Evolutionary conservation across 1,140 invertebrate genomes (phyloP).

Genomic region (Drosophila arizonae): DNA sequence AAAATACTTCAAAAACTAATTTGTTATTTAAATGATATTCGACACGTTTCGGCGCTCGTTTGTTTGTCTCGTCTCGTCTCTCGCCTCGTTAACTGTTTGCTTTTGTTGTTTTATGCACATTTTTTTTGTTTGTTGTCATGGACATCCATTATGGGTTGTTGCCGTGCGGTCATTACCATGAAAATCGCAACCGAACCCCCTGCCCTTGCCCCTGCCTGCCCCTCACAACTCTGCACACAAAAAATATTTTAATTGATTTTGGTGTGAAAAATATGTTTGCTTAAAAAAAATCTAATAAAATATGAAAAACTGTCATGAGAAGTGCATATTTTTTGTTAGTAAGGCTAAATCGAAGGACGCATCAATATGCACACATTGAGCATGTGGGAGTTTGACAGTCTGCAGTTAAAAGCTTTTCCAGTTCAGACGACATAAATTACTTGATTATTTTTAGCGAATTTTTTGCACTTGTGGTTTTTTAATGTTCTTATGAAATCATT

Average conservation of each 20-base stretch:
- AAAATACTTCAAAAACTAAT: slow-evolving; percentile 32
- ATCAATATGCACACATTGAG: neutral
- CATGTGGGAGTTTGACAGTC: neutral
- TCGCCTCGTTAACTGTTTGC: slow-evolving; percentile 39
- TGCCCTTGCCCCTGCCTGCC: neutral
- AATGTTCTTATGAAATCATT: neutral
- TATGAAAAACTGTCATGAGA: slow-evolving; percentile 44
- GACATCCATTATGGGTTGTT: slow-evolving; percentile 45
- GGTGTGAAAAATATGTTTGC: slow-evolving; percentile 61
- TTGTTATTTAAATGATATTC: slow-evolving; percentile 54
- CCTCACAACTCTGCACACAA: slow-evolving; percentile 42
- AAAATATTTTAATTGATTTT: slow-evolving; percentile 78
- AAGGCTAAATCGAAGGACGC: slow-evolving; percentile 31
- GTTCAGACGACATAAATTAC: neutral
- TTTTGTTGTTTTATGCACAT: slow-evolving; percentile 69
- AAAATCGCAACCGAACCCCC: slow-evolving; percentile 30
- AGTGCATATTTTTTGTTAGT: slow-evolving; percentile 8
- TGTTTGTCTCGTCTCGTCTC: slow-evolving; percentile 15
- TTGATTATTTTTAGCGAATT: neutral
- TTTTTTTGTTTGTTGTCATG: slow-evolving; percentile 73
- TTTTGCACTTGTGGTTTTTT: neutral
- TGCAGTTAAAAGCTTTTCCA: slow-evolving; percentile 7
- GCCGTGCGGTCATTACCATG: slow-evolving; percentile 63
- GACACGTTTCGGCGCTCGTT: slow-evolving; percentile 37
- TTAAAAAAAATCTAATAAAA: slow-evolving; percentile 53